These are phyloP conservation scores for Drosophila kikkawai DNA, from an alignment of 1,140 invertebrate genomes.

Conservation along the genomic window DNA sequence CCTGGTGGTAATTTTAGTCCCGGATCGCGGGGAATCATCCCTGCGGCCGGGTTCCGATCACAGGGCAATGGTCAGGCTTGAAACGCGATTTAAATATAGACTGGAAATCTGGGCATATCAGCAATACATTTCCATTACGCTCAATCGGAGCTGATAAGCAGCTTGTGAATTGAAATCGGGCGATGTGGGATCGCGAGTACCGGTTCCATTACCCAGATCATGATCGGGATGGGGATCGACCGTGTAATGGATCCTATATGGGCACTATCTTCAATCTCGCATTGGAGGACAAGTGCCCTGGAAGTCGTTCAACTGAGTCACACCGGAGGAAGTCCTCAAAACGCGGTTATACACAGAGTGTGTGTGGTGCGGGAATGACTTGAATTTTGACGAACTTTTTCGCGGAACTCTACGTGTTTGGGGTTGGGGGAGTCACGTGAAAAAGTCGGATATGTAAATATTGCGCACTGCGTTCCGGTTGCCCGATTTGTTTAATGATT, in stretches of 20 bases:
- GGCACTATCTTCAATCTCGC: not conserved
- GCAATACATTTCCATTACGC: conserved; percentile 27
- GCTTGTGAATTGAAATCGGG: conserved; percentile 47
- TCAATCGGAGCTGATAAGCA: conserved; percentile 34
- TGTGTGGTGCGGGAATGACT: conserved; percentile 15
- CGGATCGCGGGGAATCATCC: conserved; percentile 11
- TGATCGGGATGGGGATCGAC: conserved; percentile 21
- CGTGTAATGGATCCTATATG: conserved; percentile 13
- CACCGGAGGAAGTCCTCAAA: conserved; percentile 9
- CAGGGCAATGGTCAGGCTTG: conserved; percentile 29
- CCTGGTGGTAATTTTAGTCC: conserved; percentile 22
- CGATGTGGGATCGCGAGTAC: conserved; percentile 49
- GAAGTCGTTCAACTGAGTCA: conserved; percentile 50
- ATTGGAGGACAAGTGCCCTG: conserved; percentile 35
- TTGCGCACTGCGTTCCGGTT: conserved; percentile 71
- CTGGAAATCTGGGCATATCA: conserved; percentile 48
- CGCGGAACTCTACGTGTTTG: conserved; percentile 40
- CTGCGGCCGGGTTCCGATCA: conserved; percentile 15
- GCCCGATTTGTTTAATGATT: conserved; percentile 70
- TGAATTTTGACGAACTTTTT: conserved; percentile 48
- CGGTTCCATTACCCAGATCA: conserved; percentile 51
- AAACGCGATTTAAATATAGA: conserved; percentile 56
- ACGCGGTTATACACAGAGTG: not conserved
- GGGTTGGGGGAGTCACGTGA: conserved; percentile 37
- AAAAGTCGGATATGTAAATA: conserved; percentile 72